phyloP scores from a whole-genome alignment of 1,140 invertebrate species.

The Drosophila fuyamai region DNA sequence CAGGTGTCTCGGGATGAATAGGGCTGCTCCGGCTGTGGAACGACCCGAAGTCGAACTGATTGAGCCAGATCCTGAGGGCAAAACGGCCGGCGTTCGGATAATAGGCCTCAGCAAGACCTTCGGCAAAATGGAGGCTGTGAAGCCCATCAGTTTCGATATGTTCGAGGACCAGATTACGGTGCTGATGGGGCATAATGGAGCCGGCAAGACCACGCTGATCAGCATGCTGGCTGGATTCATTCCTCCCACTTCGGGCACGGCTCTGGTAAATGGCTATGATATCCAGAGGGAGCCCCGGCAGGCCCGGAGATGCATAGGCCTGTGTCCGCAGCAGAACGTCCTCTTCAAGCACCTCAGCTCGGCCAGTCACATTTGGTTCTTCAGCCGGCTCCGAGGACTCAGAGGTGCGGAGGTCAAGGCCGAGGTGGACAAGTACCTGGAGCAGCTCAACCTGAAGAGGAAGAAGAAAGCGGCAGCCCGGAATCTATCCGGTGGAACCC shows the following conservation, averaged over 20 bases:
- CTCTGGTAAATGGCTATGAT: conserved; percentile 88
- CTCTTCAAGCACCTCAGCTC: conserved; percentile 95
- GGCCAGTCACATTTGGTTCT: conserved; percentile 90
- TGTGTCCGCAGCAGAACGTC: conserved; percentile 97
- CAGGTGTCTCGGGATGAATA: background rate
- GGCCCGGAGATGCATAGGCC: conserved; percentile 85
- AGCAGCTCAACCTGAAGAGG: conserved; percentile 27
- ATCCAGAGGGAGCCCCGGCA: conserved; percentile 85
- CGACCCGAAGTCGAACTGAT: conserved; percentile 4
- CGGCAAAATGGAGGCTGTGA: conserved; percentile 87
- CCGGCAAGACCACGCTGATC: conserved; percentile 87
- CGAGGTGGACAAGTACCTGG: conserved; percentile 34
- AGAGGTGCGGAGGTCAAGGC: conserved; percentile 5
- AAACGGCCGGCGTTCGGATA: conserved; percentile 10
- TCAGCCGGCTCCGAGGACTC: conserved; percentile 33
- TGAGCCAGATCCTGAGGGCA: conserved; percentile 62
- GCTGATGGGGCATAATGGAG: conserved; percentile 88
- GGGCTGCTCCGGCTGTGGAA: background rate
- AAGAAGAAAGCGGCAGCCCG: conserved; percentile 6
- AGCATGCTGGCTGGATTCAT: conserved; percentile 90
- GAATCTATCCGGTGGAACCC: conserved; percentile 92
- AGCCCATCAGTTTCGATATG: conserved; percentile 87
- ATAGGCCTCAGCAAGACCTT: conserved; percentile 85
- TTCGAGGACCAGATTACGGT: conserved; percentile 48
- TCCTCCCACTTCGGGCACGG: conserved; percentile 88